Evolutionary conservation across 2,113 vertebrate genomes (phyloP).

Genomic region (Gallinago jamesoni): DNA sequence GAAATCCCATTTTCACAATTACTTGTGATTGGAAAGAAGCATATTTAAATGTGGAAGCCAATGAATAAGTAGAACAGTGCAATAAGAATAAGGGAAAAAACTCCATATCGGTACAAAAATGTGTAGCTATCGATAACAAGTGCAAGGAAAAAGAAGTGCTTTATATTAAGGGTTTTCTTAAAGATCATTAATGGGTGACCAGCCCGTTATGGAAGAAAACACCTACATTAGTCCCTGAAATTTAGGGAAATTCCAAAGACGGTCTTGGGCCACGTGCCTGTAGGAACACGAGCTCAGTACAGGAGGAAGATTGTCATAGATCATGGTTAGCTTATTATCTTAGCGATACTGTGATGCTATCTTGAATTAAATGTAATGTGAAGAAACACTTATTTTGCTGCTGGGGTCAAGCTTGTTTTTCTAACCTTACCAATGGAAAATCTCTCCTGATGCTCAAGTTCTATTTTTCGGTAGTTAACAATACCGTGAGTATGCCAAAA

Average conservation of each 20-base stretch:
- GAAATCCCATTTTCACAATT: not conserved
- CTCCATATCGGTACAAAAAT: not conserved
- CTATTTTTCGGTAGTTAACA: not conserved
- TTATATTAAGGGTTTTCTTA: not conserved
- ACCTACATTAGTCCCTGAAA: not conserved
- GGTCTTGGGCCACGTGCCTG: not conserved
- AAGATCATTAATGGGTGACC: not conserved
- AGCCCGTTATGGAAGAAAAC: not conserved
- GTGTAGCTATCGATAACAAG: not conserved
- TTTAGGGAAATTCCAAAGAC: not conserved
- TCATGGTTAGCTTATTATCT: not conserved
- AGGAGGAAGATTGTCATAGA: not conserved
- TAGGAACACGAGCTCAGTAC: not conserved
- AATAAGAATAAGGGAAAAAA: not conserved
- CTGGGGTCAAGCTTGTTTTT: not conserved
- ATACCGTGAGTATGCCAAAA: not conserved
- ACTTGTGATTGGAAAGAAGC: not conserved
- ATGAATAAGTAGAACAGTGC: not conserved
- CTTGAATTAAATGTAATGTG: not conserved
- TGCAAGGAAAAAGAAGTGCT: not conserved
- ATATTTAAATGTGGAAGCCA: not conserved
- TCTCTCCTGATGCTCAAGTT: not conserved
- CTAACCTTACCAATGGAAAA: not conserved
- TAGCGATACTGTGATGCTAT: fast-evolving
- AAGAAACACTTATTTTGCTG: not conserved